Evolutionary conservation across 1,140 invertebrate species (phyloP), one percentile per base, ranked within the genome.

Genomic region (Periplaneta americana): DNA sequence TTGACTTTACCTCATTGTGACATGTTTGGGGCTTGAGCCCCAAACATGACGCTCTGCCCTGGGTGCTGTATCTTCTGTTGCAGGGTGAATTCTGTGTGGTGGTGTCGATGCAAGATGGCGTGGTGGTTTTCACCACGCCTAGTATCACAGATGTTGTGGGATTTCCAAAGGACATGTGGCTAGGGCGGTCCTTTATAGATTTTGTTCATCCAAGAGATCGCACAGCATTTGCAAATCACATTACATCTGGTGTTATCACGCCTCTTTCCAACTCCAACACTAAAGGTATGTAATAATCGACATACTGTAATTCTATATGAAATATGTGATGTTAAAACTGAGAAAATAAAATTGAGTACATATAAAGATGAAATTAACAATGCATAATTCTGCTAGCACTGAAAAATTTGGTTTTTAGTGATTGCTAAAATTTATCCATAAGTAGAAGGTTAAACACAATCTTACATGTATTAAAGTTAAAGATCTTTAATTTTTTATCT

Each of bases 121-220:
- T 95, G 1, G 93, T 97, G 0, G 88, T 96, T 81, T 94, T 94
- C 84, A 94, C 94, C 34, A 95, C 95, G 5, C 86, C 93, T 15
- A 92, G 91, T 35, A 89, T 96, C 36, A 92, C 92, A 0, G 88
- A 91, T 8, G 89, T 93, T n/a, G 88, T 97, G 33, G 95, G 95
- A 22, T 97, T 94, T 86, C 93, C 94, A 0, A 93, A 94, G 83
- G 95, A 97, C 80, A 95, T 95, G 91, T 95, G 95, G 93, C 88
- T 95, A n/a, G 95, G 95, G 9, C 89, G 94, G 75, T 95, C 94
- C 5, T 96, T 98, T 84, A 95, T 96, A 79, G 95, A 97, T 85
- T 97, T 96, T 85, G 90, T 97, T 1, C 95, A 96, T 88, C 92
- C 93, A 0, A 94, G 93, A 87, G 96, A 96, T 86, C 90, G 91